Evolutionary conservation across 2,113 vertebrate genomes (phyloP).

Genomic region (Grammomys surdaster): DNA sequence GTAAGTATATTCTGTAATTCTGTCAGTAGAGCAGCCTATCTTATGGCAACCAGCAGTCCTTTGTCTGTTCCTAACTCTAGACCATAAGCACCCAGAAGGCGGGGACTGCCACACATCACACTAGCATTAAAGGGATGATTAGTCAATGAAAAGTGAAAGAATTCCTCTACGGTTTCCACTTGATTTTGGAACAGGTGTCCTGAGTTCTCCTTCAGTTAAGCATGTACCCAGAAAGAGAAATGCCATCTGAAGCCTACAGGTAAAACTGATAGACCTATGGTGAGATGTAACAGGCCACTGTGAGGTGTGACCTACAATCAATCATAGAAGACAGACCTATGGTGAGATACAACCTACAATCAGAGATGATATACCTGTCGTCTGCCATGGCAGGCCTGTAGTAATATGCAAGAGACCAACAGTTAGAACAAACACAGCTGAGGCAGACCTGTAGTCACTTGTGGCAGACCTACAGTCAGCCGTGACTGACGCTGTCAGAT

Average conservation of each 20-base stretch:
- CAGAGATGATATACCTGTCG: neutral
- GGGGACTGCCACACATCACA: neutral
- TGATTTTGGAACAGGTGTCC: constrained; percentile 24
- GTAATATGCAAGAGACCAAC: neutral
- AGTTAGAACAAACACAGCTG: neutral
- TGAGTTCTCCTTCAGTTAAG: neutral
- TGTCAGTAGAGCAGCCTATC: neutral
- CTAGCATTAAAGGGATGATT: neutral
- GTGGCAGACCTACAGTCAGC: neutral
- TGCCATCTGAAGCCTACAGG: neutral
- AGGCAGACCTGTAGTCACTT: neutral
- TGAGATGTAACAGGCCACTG: neutral
- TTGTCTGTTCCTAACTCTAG: neutral
- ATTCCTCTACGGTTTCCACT: neutral
- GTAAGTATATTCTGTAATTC: neutral
- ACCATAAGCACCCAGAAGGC: neutral
- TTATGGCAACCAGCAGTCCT: neutral
- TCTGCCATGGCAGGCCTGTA: neutral
- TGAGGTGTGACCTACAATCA: too few relatives aligned
- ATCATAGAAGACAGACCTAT: neutral
- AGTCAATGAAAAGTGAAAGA: neutral
- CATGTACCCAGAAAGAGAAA: neutral
- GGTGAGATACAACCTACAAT: neutral
- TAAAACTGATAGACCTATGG: neutral
- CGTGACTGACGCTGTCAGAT: neutral